Conservation (phyloP, 2,113 vertebrate species). For the Columbina picui region DNA sequence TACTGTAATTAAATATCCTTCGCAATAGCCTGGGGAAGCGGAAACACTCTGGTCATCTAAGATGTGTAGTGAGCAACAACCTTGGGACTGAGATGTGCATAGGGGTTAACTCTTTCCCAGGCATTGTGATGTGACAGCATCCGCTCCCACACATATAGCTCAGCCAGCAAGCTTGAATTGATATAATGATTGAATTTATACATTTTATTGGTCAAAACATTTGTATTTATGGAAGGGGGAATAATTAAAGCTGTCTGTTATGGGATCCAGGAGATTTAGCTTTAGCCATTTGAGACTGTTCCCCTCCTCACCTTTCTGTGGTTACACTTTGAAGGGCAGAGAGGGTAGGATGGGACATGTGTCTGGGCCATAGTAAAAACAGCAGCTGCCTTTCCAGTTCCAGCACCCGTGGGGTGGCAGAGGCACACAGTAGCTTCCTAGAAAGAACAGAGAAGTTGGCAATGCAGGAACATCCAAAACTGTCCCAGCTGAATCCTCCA, state of each 20-base stretch:
- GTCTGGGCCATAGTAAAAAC: background rate
- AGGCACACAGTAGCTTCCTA: background rate
- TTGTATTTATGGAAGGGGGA: background rate
- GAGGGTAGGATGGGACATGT: background rate
- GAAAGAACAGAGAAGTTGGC: background rate
- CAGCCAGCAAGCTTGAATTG: background rate
- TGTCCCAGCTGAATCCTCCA: background rate
- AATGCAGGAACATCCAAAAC: background rate
- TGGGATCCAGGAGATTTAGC: background rate
- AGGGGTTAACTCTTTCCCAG: background rate
- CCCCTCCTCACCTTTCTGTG: background rate
- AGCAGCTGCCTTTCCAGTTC: background rate
- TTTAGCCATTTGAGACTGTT: background rate
- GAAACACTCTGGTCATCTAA: background rate
- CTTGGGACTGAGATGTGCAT: background rate
- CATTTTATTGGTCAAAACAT: background rate
- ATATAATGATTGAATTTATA: background rate
- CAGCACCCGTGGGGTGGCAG: background rate
- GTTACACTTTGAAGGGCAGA: background rate
- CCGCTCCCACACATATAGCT: background rate
- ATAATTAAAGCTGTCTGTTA: background rate
- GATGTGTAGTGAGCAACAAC: background rate
- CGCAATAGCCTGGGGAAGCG: background rate
- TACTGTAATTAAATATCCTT: constrained; percentile 29
- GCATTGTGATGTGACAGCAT: background rate